Percentiles rank a stretch among this genome's conserved stretches.
Conservation (phyloP, 2,113 vertebrate species). For the Microtus pennsylvanicus region DNA sequence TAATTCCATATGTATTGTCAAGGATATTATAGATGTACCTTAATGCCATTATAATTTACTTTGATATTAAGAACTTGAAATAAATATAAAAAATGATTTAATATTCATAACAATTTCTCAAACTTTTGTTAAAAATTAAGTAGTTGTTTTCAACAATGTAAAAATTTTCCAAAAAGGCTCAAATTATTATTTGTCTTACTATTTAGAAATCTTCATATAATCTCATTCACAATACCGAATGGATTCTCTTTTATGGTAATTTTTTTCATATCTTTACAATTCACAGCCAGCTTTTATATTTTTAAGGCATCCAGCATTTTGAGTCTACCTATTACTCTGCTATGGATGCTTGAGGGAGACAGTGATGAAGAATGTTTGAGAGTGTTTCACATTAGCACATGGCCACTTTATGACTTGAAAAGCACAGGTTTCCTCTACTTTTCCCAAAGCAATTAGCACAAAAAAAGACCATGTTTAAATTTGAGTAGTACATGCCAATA, state of each 20-base stretch:
- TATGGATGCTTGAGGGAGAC: background rate
- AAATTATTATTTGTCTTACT: constrained; percentile 22
- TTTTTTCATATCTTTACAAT: background rate
- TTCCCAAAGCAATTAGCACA: background rate
- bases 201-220: background rate
- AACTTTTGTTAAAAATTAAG: background rate
- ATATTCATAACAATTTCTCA: background rate
- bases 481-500: background rate
- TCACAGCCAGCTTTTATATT: background rate
- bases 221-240: background rate
- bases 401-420: background rate
- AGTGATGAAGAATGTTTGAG: background rate
- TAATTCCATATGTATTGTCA: constrained; percentile 14
- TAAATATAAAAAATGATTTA: background rate
- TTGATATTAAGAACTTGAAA: constrained; percentile 1
- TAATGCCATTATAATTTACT: constrained; percentile 4
- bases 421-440: background rate
- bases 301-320: background rate
- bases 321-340: background rate
- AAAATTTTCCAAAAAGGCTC: background rate
- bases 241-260: background rate
- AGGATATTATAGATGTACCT: background rate
- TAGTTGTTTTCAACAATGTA: background rate
- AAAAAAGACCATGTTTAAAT: too few relatives aligned
- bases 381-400: background rate